Base-by-base conservation (phyloP, 1,140 invertebrate genomes). In the Hyles euphorbiae region DNA sequence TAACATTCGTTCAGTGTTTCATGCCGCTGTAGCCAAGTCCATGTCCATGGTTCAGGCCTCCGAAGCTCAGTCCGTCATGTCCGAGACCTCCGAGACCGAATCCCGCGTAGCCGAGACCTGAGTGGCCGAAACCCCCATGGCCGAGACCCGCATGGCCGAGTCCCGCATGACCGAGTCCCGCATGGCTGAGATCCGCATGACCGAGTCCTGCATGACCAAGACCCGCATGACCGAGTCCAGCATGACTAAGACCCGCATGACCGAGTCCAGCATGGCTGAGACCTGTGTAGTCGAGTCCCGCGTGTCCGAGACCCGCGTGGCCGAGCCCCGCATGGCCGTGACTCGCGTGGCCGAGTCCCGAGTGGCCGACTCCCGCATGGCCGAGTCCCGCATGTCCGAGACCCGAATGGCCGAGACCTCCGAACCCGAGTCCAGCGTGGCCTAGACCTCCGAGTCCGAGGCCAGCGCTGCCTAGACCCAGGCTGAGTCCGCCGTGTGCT, bases 51-150 rank as follows among this genome's bases (percentile, higher is more conserved):
- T 2, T 22, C 22, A 22, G 22, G 22, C 22, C 22, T 22, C 53
- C 65, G 32, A 59, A 22, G 44, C 12, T 45, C 34, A 59, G 45
- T 45, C 57, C 55, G 49, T n/a, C 34, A 11, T 53, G 33, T 8
- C 65, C 63, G 22, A 59, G 51, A 7, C 56, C 58, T 6, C 70
- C 70, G 43, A 68, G 55, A 40, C 68, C 63, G 33, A 53, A 8
- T 12, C 55, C 58, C 5, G 45, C 57, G 34, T 51, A 6, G 34
- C 65, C 64, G 3, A 68, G 57, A 40, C 36, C 36, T 40, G 5
- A 4, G 10, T 48, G 47, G 49, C 50, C 61, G 52, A 59, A 54
- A 12, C 57, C 57, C 6, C 57, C 61, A 12, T 50, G 22, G 46
- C 54, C 68, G n/a, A 61, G 47, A 10, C 44, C 53, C 3, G 46